Base-by-base conservation (phyloP, 2,888 invertebrate species). In the Cordylochernes scorpioides region DNA sequence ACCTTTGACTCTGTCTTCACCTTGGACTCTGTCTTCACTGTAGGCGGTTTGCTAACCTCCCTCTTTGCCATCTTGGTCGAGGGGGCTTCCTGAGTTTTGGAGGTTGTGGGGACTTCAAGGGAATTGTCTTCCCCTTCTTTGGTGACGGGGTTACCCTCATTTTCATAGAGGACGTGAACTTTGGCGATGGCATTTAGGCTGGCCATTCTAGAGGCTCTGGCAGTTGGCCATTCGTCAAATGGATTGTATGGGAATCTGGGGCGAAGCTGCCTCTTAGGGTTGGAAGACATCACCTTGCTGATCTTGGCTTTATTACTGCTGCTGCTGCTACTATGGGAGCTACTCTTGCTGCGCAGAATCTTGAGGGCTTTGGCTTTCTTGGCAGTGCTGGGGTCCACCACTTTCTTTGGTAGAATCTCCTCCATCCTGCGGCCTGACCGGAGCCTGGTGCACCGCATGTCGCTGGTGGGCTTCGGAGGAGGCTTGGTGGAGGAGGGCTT, bases 151-250 rank as follows among this genome's bases (percentile, higher is more conserved):
- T 24, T 27, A 14, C 28, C 31, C 55, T 80, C 80, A 49, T 80
- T 80, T 53, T 80, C 80, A 47, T 80, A 80, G 15, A 82, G 59
- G 47, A 78, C 78, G 50, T 80, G 78, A 3, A 82, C 80, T 58
- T 80, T 80, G 15, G 78, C 78, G 42, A 73, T 52, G 1, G 82
- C 82, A 49, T 82, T 82, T 17, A 82, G 53, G 3, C 80, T 78
- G 19, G 82, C 82, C 54, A 78, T 75, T 39, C 82, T 63, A 15
- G 33, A 35, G 9, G 37, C 31, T 27, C 38, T 34, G 19, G 36
- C 33, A 12, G 33, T 29, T 9, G 36, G 36, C 31, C 31, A 31
- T 25, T 36, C 36, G n/a, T 36, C 30, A 7, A 29, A 14, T 19
- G 31, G 15, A 22, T 16, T 22, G 16, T 36, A 36, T 13, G 36